Percentiles rank a stretch among this genome's conserved stretches.
Evolutionary conservation across 1,140 invertebrate species (phyloP).

Genomic region (Euura saliciscinereae): DNA sequence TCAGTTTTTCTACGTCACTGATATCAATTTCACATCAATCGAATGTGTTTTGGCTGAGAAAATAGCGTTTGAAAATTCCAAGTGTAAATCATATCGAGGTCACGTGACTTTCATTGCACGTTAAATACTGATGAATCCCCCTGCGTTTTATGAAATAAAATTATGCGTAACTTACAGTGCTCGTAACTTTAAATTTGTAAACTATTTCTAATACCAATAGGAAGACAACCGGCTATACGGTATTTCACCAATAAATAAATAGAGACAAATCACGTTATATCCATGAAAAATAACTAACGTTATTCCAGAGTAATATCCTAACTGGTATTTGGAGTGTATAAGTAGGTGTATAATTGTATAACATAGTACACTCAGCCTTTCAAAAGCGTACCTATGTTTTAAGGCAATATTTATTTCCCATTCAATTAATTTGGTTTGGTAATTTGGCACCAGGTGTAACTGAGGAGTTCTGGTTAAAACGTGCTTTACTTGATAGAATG

Average conservation of each 20-base stretch:
- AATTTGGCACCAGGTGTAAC: background rate
- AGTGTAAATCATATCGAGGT: too few species aligned
- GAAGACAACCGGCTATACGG: background rate
- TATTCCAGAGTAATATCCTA: background rate
- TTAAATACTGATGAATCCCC: too few species aligned
- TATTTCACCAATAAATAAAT: background rate
- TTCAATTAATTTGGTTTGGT: background rate
- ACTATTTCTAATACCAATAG: background rate
- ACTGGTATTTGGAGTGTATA: background rate
- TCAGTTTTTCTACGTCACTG: too few species aligned
- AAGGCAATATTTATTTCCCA: slow-evolving; percentile 36
- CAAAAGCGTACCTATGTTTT: slow-evolving; percentile 31
- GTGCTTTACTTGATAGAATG: too few species aligned
- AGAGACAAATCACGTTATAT: background rate
- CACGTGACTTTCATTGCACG: too few species aligned
- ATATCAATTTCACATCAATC: too few species aligned
- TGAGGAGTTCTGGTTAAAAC: too few species aligned
- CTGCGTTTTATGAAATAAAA: too few species aligned
- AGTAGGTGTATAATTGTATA: slow-evolving; percentile 9
- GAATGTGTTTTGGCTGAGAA: too few species aligned
- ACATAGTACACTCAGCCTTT: slow-evolving; percentile 23
- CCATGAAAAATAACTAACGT: background rate
- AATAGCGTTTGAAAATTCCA: too few species aligned
- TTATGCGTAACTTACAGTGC: background rate
- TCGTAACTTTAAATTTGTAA: background rate